Conservation (phyloP, 2,797 vertebrate species). For the Syngnathus rostellatus region DNA sequence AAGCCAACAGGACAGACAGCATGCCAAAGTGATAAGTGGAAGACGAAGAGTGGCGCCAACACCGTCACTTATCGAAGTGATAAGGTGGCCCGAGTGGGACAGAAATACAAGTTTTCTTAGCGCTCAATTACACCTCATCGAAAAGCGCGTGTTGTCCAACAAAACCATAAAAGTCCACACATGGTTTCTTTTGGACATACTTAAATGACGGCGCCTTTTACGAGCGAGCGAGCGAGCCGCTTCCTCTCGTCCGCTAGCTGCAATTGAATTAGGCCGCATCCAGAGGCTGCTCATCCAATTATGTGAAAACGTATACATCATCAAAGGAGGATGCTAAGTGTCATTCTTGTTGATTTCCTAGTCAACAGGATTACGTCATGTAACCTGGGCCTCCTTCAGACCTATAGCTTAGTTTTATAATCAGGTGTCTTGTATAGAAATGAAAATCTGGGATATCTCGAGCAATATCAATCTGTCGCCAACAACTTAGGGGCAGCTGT, state of each 20-base stretch:
- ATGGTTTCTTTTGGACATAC: conserved; percentile 29
- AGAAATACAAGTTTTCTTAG: not conserved
- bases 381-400: conserved; percentile 38
- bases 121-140: conserved; percentile 1
- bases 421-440: no score
- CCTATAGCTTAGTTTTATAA: conserved; percentile 19
- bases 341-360: conserved; percentile 48
- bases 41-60: not conserved
- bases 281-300: conserved; percentile 59
- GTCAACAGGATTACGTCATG: conserved; percentile 36
- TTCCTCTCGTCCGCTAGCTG: conserved; percentile 54
- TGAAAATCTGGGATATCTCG: not conserved
- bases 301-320: conserved; percentile 54
- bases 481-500: no score
- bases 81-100: not conserved
- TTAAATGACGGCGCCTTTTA: conserved; percentile 24
- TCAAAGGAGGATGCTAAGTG: conserved; percentile 51
- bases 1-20: not conserved
- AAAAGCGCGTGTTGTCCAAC: conserved; percentile 4
- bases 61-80: not conserved
- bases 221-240: conserved; percentile 40
- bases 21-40: not conserved
- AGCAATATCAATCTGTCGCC: no score
- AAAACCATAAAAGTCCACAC: conserved; percentile 17
- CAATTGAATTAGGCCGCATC: conserved; percentile 57